Evolutionary conservation across 1,140 invertebrate species (phyloP), one percentile per base, ranked within the genome.

Genomic region (Leptinotarsa defecta): DNA sequence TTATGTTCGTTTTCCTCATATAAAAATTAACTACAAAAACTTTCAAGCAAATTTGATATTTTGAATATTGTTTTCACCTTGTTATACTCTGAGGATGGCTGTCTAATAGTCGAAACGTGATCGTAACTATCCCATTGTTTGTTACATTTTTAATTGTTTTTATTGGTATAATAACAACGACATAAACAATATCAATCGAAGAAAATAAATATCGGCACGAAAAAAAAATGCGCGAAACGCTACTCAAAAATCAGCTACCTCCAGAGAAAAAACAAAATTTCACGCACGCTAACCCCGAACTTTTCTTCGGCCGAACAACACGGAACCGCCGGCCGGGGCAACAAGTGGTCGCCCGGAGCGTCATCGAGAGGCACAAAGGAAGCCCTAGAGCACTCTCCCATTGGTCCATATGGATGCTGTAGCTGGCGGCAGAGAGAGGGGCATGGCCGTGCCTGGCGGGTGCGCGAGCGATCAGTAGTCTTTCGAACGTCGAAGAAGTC

Each of bases 391-490:
- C 77, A 34, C 65, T 20, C 52, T 74, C 78, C 76, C 64, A 83
- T 83, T 83, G 82, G 82, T 83, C 82, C 81, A 75, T 74, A 74
- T 68, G 78, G 81, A 81, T 81, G 78, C 81, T 81, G 80, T 74
- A 76, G 80, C 76, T 81, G 75, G 76, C 74, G 80, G 79, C 76
- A 79, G 77, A 80, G 77, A 80, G 81, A 76, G 81, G 78, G 81
- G 77, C 62, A 34, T 13, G 69, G 20, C 20, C 49, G 48, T 74
- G 77, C 76, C 83, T 80, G 71, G 81, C 83, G 83, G 83, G 81
- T 83, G 81, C 81, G 81, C 81, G 71, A 68, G 73, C 78, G 80
- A 76, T 78, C 82, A 84, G 83, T 84, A 81, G 81, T 83, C 82
- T 74, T 68, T 57, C 80, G 83, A 74, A 78, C 80, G 83, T 77